A percentile compares a stretch with the other conserved stretches of the same genome.
Evolutionary conservation across 2,888 invertebrate genomes (phyloP).

Genomic region (Pyrgus malvae): DNA sequence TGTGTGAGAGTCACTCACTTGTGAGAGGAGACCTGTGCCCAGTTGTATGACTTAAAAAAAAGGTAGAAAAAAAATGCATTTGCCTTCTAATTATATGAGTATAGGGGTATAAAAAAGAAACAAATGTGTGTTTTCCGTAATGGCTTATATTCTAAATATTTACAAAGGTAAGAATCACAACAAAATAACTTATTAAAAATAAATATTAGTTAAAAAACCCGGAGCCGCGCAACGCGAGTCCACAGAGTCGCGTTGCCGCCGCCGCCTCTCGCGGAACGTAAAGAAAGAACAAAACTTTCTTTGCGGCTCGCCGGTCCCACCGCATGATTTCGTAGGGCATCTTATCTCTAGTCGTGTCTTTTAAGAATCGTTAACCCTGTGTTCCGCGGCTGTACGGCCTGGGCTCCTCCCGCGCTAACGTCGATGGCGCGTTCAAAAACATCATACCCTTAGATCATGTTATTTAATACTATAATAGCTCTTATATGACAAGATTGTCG

Average conservation of each 20-base stretch:
- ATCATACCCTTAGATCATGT: background rate
- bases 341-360: too few species aligned
- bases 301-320: too few species aligned
- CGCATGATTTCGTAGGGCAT: too few species aligned
- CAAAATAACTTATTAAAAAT: constrained; percentile 68
- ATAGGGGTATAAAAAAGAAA: constrained; percentile 32
- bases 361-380: background rate
- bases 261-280: background rate
- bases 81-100: background rate
- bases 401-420: too few species aligned
- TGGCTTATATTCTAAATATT: constrained; percentile 59
- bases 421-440: background rate
- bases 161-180: constrained; percentile 66
- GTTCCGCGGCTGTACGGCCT: too few species aligned
- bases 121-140: constrained; percentile 36
- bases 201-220: constrained; percentile 50
- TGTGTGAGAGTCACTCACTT: too few species aligned
- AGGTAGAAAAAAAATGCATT: too few species aligned
- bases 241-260: background rate
- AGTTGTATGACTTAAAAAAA: too few species aligned
- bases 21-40: too few species aligned
- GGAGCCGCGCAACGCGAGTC: background rate
- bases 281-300: too few species aligned
- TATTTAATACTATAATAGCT: too few species aligned
- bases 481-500: too few species aligned